Evolutionary conservation across 2,888 invertebrate species (phyloP).

Genomic region (Bedellia somnulentella): DNA sequence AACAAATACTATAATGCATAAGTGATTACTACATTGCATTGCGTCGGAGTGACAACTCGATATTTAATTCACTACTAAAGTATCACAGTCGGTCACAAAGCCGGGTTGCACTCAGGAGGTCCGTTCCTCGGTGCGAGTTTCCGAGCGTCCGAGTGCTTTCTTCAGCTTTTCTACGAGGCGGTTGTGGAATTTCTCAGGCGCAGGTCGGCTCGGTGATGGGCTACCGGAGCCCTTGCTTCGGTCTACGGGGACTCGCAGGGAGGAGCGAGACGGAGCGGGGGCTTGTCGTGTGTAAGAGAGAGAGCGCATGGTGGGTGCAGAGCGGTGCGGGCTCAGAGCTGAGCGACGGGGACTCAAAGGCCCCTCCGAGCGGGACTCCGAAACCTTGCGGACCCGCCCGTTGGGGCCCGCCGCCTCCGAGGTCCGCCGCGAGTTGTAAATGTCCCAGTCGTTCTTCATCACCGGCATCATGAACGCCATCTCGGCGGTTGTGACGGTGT

Average conservation of each 20-base stretch:
- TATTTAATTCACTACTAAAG: constrained; percentile 30
- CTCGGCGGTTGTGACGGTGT: constrained; percentile 40
- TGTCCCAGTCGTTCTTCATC: constrained; percentile 91
- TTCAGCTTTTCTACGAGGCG: constrained; percentile 78
- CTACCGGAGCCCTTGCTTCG: constrained; percentile 66
- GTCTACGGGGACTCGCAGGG: constrained; percentile 63
- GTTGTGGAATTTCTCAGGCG: constrained; percentile 77
- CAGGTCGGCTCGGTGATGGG: constrained; percentile 60
- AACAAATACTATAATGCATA: too few relatives aligned
- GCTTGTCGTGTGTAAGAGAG: constrained; percentile 54
- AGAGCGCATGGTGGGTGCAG: constrained; percentile 66
- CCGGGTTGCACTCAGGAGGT: constrained; percentile 60
- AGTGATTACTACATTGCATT: constrained; percentile 25
- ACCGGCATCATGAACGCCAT: constrained; percentile 98
- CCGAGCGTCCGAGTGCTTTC: constrained; percentile 66
- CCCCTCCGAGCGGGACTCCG: constrained; percentile 75
- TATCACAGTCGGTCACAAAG: constrained; percentile 52
- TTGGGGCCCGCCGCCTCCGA: constrained; percentile 62
- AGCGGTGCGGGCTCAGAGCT: constrained; percentile 64
- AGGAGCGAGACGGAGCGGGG: constrained; percentile 56
- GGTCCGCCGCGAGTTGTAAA: constrained; percentile 80
- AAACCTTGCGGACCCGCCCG: constrained; percentile 69
- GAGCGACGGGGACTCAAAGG: constrained; percentile 67
- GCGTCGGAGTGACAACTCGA: constrained; percentile 15
- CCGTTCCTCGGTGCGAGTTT: constrained; percentile 45